Percentiles rank a stretch among this genome's conserved stretches.
Conservation (phyloP, 23 tunicate genomes). For the Styela plicata region DNA sequence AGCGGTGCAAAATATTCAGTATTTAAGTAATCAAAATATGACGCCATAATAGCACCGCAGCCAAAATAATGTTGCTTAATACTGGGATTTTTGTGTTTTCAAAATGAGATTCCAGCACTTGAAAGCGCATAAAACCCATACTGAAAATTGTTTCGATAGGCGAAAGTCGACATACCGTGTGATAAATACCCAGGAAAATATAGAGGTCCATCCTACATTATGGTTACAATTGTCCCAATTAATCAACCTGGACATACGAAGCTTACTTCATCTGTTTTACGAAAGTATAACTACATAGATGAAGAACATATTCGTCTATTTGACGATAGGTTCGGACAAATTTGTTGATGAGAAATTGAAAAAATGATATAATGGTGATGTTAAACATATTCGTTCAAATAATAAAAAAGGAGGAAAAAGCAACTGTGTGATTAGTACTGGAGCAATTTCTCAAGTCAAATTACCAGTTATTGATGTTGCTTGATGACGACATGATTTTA, state of each 20-base stretch:
- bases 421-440: background rate
- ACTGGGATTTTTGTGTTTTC: no score
- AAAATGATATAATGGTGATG: background rate
- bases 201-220: background rate
- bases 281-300: background rate
- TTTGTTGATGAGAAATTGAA: background rate
- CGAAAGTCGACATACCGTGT: no score
- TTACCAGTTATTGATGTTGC: background rate
- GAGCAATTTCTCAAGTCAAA: background rate
- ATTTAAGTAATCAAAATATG: no score
- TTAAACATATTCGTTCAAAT: background rate
- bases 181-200: background rate
- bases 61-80: no score
- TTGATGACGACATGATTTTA: background rate
- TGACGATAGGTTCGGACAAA: background rate
- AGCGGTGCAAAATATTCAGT: no score
- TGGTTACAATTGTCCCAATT: background rate
- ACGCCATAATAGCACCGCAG: no score
- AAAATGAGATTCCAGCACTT: no score
- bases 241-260: slow-evolving; percentile 2
- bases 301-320: background rate
- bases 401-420: background rate
- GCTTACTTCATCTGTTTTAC: slow-evolving; percentile 4
- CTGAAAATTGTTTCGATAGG: no score
- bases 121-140: no score